Base-by-base conservation (phyloP, 2,888 invertebrate species). In the Yponomeuta malinellus region DNA sequence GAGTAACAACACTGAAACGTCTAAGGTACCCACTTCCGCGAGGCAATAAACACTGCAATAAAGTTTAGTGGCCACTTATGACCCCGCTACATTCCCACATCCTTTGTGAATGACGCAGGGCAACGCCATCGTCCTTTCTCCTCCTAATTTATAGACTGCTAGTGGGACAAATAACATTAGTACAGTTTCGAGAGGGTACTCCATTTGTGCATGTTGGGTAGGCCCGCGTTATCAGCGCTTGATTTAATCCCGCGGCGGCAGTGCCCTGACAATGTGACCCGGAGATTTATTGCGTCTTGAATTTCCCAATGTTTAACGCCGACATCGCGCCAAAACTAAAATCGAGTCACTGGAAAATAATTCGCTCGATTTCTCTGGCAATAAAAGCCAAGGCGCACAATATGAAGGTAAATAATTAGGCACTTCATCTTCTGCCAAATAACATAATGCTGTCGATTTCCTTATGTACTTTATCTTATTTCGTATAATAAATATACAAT, bases 61-160 rank as follows among this genome's bases (percentile, higher is more conserved):
- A 87, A 87, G 81, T 87, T 88, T 87, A 87, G 86, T 86, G 79
- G 82, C 83, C 86, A 86, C 87, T 88, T 85, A 86, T 83, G 84
- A 82, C 80, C 77, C 75, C 76, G 78, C 52, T 75, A 75, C 76
- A 74, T 73, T 74, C 77, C 77, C 76, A 43, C 67, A 29, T 68
- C 71, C 68, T 52, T 48, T 37, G 31, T 63, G 70, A 63, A 70
- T 59, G 52, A 59, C 31, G 48, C 52, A 59, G 52, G 52, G 52
- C 52, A 59, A 59, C 52, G 52, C 77, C 74, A 73, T 76, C 78
- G 78, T 78, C 78, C 76, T 76, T 76, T 77, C 78, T 79, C 80
- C 72, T 74, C 75, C 65, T 76, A 77, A 83, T 84, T 81, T 83
- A 80, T 83, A 75, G 80, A 80, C 83, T 81, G 81, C 52, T 59